Base-by-base conservation (phyloP, 2,113 vertebrate species). In the Lichenostomus cassidix region DNA sequence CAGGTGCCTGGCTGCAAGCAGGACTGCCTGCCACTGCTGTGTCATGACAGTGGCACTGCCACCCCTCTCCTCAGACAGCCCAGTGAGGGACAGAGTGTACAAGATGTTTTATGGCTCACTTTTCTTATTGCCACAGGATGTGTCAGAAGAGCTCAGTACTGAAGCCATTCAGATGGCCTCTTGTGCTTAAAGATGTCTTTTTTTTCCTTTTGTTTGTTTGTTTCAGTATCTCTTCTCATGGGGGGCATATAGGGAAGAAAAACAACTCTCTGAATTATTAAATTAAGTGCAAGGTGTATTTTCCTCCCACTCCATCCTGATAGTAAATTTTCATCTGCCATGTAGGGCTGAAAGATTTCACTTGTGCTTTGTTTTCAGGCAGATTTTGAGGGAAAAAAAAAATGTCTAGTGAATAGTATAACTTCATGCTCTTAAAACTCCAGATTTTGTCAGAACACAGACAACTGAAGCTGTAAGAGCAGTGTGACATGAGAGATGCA, bases 1-100 rank as follows among this genome's bases (percentile, higher is more conserved):
- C 1, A 2, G 19, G 33, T 2, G 4, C n/a, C n/a, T 41, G 35
- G 14, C 39, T 60, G 52, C 69, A 31, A 17, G 23, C 46, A 49
- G 50, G 10, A 29, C 47, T 83, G 33, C 39, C 35, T 2, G 5
- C 8, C n/a, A 3, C 28, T 0, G 0, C 28, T 2, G 2, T 24
- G 23, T 42, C 37, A 6, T 39, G 58, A 62, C 10, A 3, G 15
- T 8, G 27, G 28, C 76, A 76, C 33, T 79, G 58, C 27, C 73
- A 42, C 19, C 7, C 9, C 28, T 33, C 10, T 83, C 76, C 76
- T 44, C 62, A 79, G 60, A 39, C 12, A 56, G 39, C 16, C 27
- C 3, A 2, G 14, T 33, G 35, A 70, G 21, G 15, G 39, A 63
- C 35, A 35, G 33, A 39, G 9, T 2, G 22, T 47, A 47, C 18